Conservation (phyloP, 2,888 invertebrate species). For the Acanthococcus lagerstroemiae region DNA sequence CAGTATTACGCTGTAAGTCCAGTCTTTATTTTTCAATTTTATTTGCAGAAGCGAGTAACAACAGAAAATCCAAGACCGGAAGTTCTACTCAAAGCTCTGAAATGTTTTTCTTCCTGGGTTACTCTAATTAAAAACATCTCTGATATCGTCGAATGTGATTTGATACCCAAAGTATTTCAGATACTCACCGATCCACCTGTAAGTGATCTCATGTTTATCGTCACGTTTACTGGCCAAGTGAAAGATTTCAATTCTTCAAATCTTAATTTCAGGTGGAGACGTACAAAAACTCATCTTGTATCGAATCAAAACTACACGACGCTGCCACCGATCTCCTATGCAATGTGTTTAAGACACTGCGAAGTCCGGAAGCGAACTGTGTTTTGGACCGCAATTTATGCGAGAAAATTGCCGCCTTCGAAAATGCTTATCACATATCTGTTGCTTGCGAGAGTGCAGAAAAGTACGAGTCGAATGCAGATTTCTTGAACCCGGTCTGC, state of each 20-base stretch:
- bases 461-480: no score
- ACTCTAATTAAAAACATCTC: slow-evolving; percentile 22
- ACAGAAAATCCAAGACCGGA: slow-evolving; percentile 2
- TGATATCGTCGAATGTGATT: slow-evolving; percentile 27
- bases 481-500: no score
- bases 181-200: slow-evolving; percentile 23
- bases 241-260: no score
- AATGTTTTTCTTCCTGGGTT: slow-evolving; percentile 33
- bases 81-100: slow-evolving; percentile 25
- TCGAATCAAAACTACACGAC: slow-evolving; percentile 25
- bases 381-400: slow-evolving; percentile 9
- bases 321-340: slow-evolving; percentile 20
- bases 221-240: no score
- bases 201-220: no score
- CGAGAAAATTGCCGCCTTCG: slow-evolving; percentile 4
- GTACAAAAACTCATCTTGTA: background rate
- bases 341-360: slow-evolving; percentile 1
- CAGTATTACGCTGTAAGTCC: background rate
- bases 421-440: slow-evolving; percentile 18
- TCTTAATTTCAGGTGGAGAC: background rate
- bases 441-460: slow-evolving; percentile 15
- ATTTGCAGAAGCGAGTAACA: slow-evolving; percentile 6
- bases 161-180: slow-evolving; percentile 31
- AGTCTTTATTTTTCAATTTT: background rate
- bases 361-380: background rate